Percentiles rank a stretch among this genome's conserved stretches.
These are phyloP conservation scores for Chymomyza amoena DNA, from an alignment of 2,888 invertebrate species.

Conservation along the genomic window DNA sequence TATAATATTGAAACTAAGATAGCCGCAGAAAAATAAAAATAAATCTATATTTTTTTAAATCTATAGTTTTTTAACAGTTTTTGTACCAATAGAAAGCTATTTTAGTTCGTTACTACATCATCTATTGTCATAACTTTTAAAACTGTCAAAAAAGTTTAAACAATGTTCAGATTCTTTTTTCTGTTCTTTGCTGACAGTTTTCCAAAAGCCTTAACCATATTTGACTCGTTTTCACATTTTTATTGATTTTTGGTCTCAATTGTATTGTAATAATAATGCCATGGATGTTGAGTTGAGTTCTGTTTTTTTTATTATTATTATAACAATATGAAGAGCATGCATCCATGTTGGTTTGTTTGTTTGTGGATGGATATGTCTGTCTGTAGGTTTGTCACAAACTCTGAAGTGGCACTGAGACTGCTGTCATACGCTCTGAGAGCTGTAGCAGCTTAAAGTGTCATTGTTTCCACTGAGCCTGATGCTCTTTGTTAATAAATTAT, in stretches of 20 bases:
- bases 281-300: not conserved
- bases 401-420: slow-evolving; percentile 10
- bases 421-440: slow-evolving; percentile 12
- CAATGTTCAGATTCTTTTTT: not conserved
- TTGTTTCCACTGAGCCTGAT: slow-evolving; percentile 58
- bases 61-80: too few relatives aligned
- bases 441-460: slow-evolving; percentile 63
- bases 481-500: slow-evolving; percentile 70
- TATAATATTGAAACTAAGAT: too few relatives aligned
- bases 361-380: not conserved
- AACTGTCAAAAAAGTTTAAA: not conserved
- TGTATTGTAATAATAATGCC: not conserved
- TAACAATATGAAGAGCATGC: slow-evolving; percentile 29
- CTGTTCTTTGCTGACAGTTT: not conserved
- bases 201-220: not conserved
- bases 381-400: not conserved
- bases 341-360: too few relatives aligned
- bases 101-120: too few relatives aligned
- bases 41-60: too few relatives aligned
- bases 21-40: too few relatives aligned
- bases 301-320: slow-evolving; percentile 1
- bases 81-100: too few relatives aligned
- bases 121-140: not conserved
- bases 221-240: not conserved
- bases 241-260: not conserved